phyloP scores from a whole-genome alignment of 2,888 invertebrate species.

The Scaptomyza reducta region DNA sequence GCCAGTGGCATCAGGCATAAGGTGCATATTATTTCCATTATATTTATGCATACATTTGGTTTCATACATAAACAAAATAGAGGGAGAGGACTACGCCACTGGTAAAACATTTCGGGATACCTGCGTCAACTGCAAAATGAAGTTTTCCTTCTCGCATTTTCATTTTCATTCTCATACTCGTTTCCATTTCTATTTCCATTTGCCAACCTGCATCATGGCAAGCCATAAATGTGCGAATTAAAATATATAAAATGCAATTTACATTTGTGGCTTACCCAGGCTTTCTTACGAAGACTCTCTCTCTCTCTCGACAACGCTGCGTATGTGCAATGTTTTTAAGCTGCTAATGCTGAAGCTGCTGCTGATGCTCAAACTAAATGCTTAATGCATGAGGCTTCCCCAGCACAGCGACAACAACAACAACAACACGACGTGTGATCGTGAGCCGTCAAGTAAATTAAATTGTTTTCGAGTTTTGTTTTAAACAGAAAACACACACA shows the following conservation, averaged over 20 bases:
- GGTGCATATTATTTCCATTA: slow-evolving; percentile 67
- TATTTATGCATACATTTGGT: slow-evolving; percentile 40
- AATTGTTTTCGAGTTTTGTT: not conserved
- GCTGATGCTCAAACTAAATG: slow-evolving; percentile 2
- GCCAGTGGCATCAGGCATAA: slow-evolving; percentile 52
- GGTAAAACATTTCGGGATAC: slow-evolving; percentile 6
- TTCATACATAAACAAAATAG: not conserved
- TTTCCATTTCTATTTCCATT: slow-evolving; percentile 15
- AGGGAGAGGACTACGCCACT: not conserved
- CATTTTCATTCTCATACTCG: slow-evolving; percentile 24
- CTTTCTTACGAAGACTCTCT: not conserved
- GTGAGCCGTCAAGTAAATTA: not conserved
- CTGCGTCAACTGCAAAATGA: not conserved
- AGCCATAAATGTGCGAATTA: slow-evolving; percentile 66
- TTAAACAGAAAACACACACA: too few species aligned
- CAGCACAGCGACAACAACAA: not conserved
- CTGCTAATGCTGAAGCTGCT: not conserved
- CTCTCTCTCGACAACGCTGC: not conserved
- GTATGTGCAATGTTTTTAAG: slow-evolving; percentile 21
- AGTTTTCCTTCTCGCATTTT: slow-evolving; percentile 20
- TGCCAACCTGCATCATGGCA: slow-evolving; percentile 31
- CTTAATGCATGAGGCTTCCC: slow-evolving; percentile 1
- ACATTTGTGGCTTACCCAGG: slow-evolving; percentile 46
- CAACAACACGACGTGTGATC: not conserved
- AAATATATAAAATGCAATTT: slow-evolving; percentile 66